A percentile compares a stretch with the other conserved stretches of the same genome.
Conservation (phyloP, 2,797 vertebrate species). For the Morus bassanus region DNA sequence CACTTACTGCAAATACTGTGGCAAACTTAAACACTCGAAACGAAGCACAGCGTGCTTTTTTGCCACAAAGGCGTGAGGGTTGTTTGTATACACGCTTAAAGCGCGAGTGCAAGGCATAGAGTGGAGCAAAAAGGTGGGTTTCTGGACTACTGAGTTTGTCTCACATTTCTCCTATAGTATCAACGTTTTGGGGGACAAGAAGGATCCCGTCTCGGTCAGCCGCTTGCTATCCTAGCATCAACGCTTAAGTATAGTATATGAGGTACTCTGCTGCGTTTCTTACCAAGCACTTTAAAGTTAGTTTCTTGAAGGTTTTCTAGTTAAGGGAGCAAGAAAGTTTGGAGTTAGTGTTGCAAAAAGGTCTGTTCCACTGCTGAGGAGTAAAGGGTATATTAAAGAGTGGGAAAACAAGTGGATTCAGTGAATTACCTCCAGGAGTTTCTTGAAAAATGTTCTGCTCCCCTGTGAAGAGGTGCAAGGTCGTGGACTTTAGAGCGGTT, state of each 20-base stretch:
- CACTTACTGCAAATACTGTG: too few species aligned
- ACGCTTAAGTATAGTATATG: fast-evolving
- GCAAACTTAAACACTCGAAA: neutral
- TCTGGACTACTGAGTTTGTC: neutral
- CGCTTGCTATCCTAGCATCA: neutral
- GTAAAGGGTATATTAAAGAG: neutral
- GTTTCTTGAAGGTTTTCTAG: neutral
- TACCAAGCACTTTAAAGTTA: fast-evolving
- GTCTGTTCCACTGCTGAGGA: neutral
- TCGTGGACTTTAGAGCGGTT: neutral
- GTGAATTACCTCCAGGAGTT: neutral
- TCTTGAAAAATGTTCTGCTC: neutral
- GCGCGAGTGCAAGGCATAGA: fast-evolving
- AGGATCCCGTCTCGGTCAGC: neutral
- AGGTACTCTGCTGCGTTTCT: neutral
- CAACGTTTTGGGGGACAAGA: neutral
- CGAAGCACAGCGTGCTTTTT: neutral
- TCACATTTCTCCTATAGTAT: neutral
- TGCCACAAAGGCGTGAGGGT: neutral
- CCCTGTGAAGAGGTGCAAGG: too few species aligned
- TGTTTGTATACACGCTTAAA: neutral
- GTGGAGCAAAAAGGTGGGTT: neutral
- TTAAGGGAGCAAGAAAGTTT: neutral
- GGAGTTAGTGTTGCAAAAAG: neutral
- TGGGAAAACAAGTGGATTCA: neutral